Base-by-base conservation (phyloP, 2,888 invertebrate genomes). In the Augochlorella aurata region DNA sequence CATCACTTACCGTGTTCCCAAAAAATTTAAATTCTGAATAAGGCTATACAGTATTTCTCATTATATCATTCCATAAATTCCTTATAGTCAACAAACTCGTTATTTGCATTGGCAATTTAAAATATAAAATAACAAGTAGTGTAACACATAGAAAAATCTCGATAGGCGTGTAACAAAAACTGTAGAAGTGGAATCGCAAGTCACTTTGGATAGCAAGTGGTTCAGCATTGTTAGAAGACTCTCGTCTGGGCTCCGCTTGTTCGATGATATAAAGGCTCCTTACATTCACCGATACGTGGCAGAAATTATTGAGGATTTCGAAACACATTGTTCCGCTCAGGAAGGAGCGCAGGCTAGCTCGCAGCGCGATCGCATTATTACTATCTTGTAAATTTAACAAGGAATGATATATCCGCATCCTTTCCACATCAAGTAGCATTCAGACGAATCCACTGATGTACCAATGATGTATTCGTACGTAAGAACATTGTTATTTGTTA, bases 371-470 rank as follows among this genome's bases (percentile, higher is more conserved):
- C 72, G 63, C 63, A 67, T 63, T 83, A 81, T 81, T 83, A 70
- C 66, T 65, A 52, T 82, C 78, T 82, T 76, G 78, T 74, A 79
- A 76, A 83, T 82, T 83, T 82, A 82, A 81, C 83, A 54, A 76
- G 76, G n/a, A 66, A 58, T 45, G 54, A 78, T 81, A 68, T 63
- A 75, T 75, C 66, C 66, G 45, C 18, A 63, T 65, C 29, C 67
- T 12, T 45, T 12, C 44, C 9, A 10, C 66, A 29, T 50, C 16
- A 50, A 47, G n/a, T 10, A 66, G 18, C 7, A 10, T 29, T 61
- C 69, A 14, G 18, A 63, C 75, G 24, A 79, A 75, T 16, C 18
- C 44, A 72, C 61, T 73, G 44, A 45, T 24, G 14, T 21, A n/a
- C n/a, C n/a, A 2, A 5, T 50, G 16, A 50, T 18, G 18, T 14